Evolutionary conservation across 1,140 invertebrate genomes (phyloP).

Genomic region (Acromyrmex charruanus): DNA sequence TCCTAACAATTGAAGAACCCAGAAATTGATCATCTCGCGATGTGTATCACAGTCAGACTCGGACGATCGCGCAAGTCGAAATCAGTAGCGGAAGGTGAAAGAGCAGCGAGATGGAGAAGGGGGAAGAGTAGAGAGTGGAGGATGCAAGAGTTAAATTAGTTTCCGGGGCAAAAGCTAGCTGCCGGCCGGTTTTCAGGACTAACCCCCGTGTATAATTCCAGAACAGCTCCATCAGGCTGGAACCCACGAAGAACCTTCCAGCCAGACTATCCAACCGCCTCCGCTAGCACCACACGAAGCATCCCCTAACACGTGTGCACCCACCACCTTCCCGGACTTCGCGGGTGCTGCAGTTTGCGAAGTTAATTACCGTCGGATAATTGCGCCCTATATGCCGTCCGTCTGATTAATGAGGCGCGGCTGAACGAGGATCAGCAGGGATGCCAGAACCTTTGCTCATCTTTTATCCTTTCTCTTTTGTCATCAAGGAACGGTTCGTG

Average conservation of each 20-base stretch:
- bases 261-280: constrained; percentile 69
- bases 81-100: constrained; percentile 46
- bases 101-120: constrained; percentile 19
- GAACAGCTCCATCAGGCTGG: constrained; percentile 81
- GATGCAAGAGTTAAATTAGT: constrained; percentile 84
- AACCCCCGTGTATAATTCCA: constrained; percentile 81
- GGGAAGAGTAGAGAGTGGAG: constrained; percentile 49
- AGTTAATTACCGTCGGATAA: constrained; percentile 84
- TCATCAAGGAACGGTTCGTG: neutral
- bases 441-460: constrained; percentile 11
- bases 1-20: neutral
- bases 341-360: constrained; percentile 78
- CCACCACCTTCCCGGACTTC: constrained; percentile 73
- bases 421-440: constrained; percentile 38
- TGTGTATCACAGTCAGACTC: constrained; percentile 55
- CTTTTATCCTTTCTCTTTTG: constrained; percentile 1
- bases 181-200: constrained; percentile 78
- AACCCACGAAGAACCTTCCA: constrained; percentile 78
- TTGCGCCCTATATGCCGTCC: constrained; percentile 78
- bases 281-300: constrained; percentile 63
- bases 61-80: constrained; percentile 50
- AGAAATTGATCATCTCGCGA: constrained; percentile 38
- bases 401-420: constrained; percentile 79
- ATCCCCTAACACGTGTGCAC: constrained; percentile 55
- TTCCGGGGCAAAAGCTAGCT: constrained; percentile 81